A percentile compares a stretch with the other conserved stretches of the same genome.
phyloP scores from a whole-genome alignment of 2,113 vertebrate genomes.

The Cisticola juncidis region DNA sequence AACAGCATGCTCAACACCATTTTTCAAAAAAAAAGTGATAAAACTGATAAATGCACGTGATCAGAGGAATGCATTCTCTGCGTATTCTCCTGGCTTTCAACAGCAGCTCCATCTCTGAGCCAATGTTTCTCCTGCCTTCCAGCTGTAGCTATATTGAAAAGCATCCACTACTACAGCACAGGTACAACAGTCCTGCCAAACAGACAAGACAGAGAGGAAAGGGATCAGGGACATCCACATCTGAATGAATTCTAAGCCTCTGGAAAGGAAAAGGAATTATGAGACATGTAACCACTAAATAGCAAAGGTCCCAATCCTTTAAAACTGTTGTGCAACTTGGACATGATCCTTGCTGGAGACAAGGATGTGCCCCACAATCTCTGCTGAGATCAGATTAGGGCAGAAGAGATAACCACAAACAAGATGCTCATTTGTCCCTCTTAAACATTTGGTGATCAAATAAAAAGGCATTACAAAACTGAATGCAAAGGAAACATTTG shows the following conservation, averaged over 20 bases:
- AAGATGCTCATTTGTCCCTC: not conserved
- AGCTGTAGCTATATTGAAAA: not conserved
- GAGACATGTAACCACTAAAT: not conserved
- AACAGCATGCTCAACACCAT: not conserved
- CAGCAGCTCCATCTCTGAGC: not conserved
- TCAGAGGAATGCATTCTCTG: not conserved
- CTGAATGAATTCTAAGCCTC: not conserved
- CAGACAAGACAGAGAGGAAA: not conserved
- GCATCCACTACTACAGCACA: not conserved
- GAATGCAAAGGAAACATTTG: not conserved
- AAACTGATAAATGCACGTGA: fast-evolving
- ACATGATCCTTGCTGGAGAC: not conserved
- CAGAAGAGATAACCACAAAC: not conserved
- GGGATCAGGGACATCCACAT: not conserved
- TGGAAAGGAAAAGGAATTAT: not conserved
- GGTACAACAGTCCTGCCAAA: not conserved
- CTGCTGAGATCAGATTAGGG: not conserved
- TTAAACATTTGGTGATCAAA: not conserved
- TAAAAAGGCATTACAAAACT: not conserved
- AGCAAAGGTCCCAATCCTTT: not conserved
- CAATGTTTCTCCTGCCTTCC: not conserved
- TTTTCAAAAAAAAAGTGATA: not conserved
- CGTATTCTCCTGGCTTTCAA: not conserved
- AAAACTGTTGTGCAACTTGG: not conserved
- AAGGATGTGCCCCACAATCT: not conserved